Percentiles rank a stretch among this genome's conserved stretches.
Conservation (phyloP, 2,113 vertebrate species). For the Hemiprocne comata region DNA sequence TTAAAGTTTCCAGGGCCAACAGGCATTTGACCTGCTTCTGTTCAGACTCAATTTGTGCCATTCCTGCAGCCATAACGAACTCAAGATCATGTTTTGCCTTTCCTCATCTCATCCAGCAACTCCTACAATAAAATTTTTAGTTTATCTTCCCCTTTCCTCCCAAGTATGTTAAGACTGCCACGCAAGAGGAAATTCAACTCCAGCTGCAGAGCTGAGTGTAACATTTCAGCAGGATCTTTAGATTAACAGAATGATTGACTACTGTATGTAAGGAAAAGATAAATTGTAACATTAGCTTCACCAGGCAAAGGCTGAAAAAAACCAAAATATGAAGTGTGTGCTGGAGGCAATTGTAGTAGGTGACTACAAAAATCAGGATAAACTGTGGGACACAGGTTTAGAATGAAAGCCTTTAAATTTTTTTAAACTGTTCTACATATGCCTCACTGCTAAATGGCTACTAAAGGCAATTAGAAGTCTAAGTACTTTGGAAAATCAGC, state of each 20-base stretch:
- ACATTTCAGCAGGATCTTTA: background rate
- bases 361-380: background rate
- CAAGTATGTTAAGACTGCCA: accelerated
- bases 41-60: background rate
- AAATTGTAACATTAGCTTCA: background rate
- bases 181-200: background rate
- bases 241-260: background rate
- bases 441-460: background rate
- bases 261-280: background rate
- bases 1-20: background rate
- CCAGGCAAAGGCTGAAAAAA: background rate
- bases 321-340: background rate
- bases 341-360: background rate
- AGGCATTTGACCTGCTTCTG: background rate
- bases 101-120: background rate
- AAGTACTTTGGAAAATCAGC: background rate
- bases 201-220: background rate
- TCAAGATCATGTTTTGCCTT: background rate
- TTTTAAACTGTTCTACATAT: background rate
- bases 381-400: background rate
- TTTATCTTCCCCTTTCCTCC: background rate
- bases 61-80: background rate
- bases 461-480: background rate
- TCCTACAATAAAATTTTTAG: background rate
- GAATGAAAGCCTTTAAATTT: background rate